Base-by-base conservation (phyloP, 1,140 invertebrate species). In the Sitodiplosis mosellana region DNA sequence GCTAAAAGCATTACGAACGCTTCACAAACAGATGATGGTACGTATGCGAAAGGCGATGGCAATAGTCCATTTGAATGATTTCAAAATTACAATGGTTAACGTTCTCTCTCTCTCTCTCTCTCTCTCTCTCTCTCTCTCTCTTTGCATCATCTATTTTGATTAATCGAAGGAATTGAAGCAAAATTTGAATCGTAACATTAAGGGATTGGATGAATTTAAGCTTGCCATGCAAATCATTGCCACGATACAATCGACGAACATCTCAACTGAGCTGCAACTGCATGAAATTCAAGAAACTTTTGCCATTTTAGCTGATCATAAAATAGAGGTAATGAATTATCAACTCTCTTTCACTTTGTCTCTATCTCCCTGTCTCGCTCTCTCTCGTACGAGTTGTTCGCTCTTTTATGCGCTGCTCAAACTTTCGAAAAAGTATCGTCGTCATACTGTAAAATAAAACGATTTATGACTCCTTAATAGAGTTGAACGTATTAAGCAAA, bases 181-280 rank as follows among this genome's bases (percentile, higher is more conserved):
- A 46, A 74, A 79, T 49, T 67, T 85, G 15, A 76, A 82, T 52
- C 70, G 76, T 54, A 76, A 77, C 33, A 80, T 86, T 11, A 79
- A 75, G 51, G 77, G 78, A 15, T 63, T 91, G 11, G 80, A 87
- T 47, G 75, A 84, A 50, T 83, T 92, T 54, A 92, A 88, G 66
- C 68, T 75, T 55, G 80, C 92, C 1, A 80, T 92, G 74, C 75
- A 78, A 54, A 80, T 81, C 0, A 87, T 93, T 46, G 69, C 76
- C 5, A 73, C 76, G 33, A 76, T 90, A 37, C 79, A 81, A 54
- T 71, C 74, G 33, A 73, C 77, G 54, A 80, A 81, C 3, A 68
- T 88, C 21, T 76, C 79, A 48, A 74, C 81, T 3, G 85, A 85
- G 61, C 73, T 89, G 17, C 70, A 75, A 52, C 86, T 81, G 56